Conservation (phyloP, 1,140 invertebrate genomes). For the Stenopsyche tienmushanensis region DNA sequence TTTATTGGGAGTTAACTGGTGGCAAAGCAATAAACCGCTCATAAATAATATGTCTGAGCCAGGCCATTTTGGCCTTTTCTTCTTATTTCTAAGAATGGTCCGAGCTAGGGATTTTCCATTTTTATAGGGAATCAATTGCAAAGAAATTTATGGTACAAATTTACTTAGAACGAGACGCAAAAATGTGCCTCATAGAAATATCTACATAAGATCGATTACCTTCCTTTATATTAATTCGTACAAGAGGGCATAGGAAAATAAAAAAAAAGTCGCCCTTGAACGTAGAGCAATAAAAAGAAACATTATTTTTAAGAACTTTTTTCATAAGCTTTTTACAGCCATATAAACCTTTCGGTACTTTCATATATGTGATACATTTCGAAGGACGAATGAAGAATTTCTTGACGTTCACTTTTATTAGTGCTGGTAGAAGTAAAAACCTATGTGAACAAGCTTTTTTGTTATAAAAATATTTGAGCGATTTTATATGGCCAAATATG, state of each 20-base stretch:
- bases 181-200: no score
- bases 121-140: background rate
- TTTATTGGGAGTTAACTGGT: slow-evolving; percentile 38
- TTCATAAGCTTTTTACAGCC: background rate
- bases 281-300: background rate
- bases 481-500: no score
- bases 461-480: no score
- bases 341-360: no score
- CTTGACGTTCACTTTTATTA: no score
- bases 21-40: slow-evolving; percentile 34
- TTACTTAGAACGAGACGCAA: background rate
- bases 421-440: no score
- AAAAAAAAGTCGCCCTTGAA: background rate
- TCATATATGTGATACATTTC: no score
- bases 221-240: background rate
- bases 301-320: background rate
- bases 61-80: slow-evolving; percentile 19
- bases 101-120: background rate
- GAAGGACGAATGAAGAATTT: no score
- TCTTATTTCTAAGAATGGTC: slow-evolving; percentile 9
- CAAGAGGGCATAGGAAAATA: background rate
- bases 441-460: no score
- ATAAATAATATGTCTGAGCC: slow-evolving; percentile 36
- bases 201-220: background rate
- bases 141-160: background rate